Base-by-base conservation (phyloP, 2,113 vertebrate genomes). In the Stegastes partitus region DNA sequence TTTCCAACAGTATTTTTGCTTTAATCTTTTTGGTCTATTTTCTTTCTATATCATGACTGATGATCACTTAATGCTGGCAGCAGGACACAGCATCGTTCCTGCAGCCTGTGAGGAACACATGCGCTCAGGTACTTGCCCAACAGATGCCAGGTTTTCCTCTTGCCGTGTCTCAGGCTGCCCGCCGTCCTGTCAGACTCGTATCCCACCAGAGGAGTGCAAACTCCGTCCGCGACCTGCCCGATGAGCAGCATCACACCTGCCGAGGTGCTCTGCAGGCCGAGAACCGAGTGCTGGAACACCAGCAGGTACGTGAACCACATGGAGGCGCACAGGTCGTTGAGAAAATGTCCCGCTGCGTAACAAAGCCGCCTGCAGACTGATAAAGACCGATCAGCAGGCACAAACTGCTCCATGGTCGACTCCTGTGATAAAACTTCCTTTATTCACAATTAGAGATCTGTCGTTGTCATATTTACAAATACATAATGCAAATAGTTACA, bases 221-320 rank as follows among this genome's bases (percentile, higher is more conserved):
- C 61, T 11, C 95, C 95, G 66, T 96, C 96, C 1, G 95, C 95
- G 39, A 85, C 79, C 72, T 96, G 96, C 0, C 96, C 96, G 7
- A 95, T 86, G 31, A 97, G 92, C 82, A 96, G 94, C 87, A 96
- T 66, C 61, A 87, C 73, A 0, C 96, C 96, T 4, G 95, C 95
- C 61, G 65, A 89, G 26, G 89, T 89, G 66, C 95, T 94, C 61
- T 72, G 85, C 64, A 96, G 94, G 12, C 95, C 93, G 73, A 95
- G 93, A 75, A 96, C 95, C 0, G 92, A 85, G 91, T 95, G 94
- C 66, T 95, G 92, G 86, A 93, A 96, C 10, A 96, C 88, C 86
- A 97, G 93, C 81, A 97, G 91, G 74, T 96, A 96, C 1, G 95
- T 96, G 93, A 95, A 97, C 95, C 96, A 96, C 91, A 96, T 94